These are phyloP conservation scores for Anthophora plumipes DNA, from an alignment of 2,888 invertebrate species.

Conservation along the genomic window DNA sequence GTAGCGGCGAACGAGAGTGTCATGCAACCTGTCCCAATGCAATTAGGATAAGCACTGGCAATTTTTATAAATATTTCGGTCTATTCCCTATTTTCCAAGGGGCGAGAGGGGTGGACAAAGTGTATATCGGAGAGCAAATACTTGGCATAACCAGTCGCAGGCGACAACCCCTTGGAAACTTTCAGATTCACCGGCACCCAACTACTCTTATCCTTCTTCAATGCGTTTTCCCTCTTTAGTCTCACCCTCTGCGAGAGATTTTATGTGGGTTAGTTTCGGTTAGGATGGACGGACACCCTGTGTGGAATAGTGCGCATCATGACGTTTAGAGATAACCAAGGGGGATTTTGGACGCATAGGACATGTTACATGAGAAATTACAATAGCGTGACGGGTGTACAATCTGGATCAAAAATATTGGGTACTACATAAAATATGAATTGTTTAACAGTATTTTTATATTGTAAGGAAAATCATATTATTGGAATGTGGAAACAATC, in stretches of 20 bases:
- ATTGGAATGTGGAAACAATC: too few relatives aligned
- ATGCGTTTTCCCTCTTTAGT: conserved; percentile 19
- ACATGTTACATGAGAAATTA: conserved; percentile 76
- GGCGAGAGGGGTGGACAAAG: neutral
- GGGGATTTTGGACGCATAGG: conserved; percentile 57
- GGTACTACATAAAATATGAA: too few relatives aligned
- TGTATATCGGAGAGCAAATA: conserved; percentile 69
- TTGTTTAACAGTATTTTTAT: too few relatives aligned
- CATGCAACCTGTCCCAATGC: conserved; percentile 71
- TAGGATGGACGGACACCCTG: conserved; percentile 54
- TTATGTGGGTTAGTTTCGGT: conserved; percentile 53
- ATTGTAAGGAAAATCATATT: too few relatives aligned
- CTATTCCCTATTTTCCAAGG: conserved; percentile 31
- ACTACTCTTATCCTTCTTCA: conserved; percentile 23
- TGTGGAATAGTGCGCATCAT: conserved; percentile 68
- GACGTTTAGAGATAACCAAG: conserved; percentile 69
- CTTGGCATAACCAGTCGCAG: conserved; percentile 71
- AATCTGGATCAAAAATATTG: too few relatives aligned
- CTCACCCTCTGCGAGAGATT: conserved; percentile 42
- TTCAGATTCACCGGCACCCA: conserved; percentile 52
- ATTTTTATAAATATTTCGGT: conserved; percentile 77
- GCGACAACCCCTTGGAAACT: conserved; percentile 68
- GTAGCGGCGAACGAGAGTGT: conserved; percentile 61
- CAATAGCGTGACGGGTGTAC: conserved; percentile 45
- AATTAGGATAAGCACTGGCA: conserved; percentile 78